phyloP scores from a whole-genome alignment of 2,797 vertebrate genomes.

The Peromyscus melanophrys region DNA sequence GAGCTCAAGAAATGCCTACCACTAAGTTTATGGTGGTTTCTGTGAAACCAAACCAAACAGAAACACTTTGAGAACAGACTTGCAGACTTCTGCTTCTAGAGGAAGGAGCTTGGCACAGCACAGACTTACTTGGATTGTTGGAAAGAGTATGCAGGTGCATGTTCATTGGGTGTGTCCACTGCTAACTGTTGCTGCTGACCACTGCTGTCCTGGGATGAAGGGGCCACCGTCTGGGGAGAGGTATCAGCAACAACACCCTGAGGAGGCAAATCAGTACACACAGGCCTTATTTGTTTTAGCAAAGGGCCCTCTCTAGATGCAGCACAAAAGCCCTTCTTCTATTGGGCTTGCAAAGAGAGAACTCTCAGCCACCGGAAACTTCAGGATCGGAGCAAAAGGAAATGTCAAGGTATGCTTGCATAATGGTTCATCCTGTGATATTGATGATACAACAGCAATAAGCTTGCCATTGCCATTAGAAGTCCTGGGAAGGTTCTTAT shows the following conservation, averaged over 20 bases:
- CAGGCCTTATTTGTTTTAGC: conserved; percentile 80
- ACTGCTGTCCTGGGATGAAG: conserved; percentile 97
- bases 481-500: not conserved
- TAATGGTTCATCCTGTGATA: not conserved
- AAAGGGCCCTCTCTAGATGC: not conserved
- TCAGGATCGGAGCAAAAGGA: not conserved
- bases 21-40: not conserved
- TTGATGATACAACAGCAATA: not conserved
- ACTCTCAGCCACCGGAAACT: not conserved
- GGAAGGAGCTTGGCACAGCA: not conserved
- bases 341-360: not conserved
- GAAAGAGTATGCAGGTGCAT: conserved; percentile 96
- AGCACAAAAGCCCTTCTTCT: not conserved
- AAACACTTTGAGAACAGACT: not conserved
- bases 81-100: not conserved
- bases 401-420: not conserved
- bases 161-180: conserved; percentile 96
- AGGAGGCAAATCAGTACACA: conserved; percentile 85
- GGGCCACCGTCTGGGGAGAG: conserved; percentile 96
- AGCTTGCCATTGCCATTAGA: not conserved
- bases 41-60: not conserved
- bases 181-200: conserved; percentile 98
- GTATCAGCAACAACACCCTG: conserved; percentile 97
- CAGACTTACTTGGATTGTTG: conserved; percentile 96
- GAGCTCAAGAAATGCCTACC: not conserved